Percentiles rank a stretch among this genome's conserved stretches.
Conservation (phyloP, 2,888 invertebrate species). For the Neocrepidodera transversa region DNA sequence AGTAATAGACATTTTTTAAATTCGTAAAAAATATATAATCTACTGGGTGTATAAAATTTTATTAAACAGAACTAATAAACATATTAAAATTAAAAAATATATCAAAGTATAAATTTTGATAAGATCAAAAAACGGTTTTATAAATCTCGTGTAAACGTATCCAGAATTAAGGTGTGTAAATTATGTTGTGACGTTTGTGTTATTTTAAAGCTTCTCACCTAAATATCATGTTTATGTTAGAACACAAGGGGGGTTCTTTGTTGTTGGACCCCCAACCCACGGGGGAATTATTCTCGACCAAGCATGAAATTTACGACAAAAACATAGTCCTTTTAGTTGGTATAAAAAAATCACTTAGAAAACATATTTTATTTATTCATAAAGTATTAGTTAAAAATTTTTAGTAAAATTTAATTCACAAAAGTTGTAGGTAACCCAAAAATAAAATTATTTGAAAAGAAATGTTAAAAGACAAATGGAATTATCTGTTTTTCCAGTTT, state of each 20-base stretch:
- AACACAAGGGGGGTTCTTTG: slow-evolving; percentile 25
- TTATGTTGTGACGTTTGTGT: slow-evolving; percentile 14
- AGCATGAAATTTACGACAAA: background rate
- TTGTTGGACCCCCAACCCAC: background rate
- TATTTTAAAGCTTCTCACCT: slow-evolving; percentile 28
- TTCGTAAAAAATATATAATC: too few relatives aligned
- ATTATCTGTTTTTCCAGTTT: too few relatives aligned
- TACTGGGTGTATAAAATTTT: too few relatives aligned
- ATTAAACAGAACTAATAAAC: too few relatives aligned
- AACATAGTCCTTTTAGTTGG: background rate
- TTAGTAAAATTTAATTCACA: too few relatives aligned
- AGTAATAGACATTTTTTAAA: too few relatives aligned
- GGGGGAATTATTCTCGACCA: slow-evolving; percentile 1
- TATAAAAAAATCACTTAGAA: background rate
- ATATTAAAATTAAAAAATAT: too few relatives aligned
- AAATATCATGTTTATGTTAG: slow-evolving; percentile 25
- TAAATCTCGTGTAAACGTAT: background rate
- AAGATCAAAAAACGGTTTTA: background rate
- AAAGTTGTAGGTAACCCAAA: too few relatives aligned
- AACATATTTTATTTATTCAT: background rate
- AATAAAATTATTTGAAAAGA: too few relatives aligned
- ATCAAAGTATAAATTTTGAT: too few relatives aligned
- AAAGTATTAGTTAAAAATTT: background rate
- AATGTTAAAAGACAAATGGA: too few relatives aligned
- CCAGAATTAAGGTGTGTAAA: slow-evolving; percentile 13